Conservation (phyloP, 2,797 vertebrate species). For the Chelon auratus region DNA sequence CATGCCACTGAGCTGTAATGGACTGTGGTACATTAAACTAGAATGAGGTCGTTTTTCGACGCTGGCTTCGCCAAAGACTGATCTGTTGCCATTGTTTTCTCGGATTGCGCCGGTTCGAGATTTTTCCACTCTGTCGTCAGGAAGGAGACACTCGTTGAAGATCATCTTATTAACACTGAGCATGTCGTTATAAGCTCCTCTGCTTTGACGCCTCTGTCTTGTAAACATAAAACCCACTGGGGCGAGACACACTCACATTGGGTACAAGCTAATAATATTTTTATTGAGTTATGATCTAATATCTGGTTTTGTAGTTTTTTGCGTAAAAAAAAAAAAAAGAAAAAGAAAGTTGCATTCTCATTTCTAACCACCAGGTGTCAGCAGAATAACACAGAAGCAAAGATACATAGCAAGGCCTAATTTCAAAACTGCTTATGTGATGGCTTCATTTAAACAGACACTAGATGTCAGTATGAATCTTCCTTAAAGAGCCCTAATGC, state of each 20-base stretch:
- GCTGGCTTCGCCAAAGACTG: conserved; percentile 33
- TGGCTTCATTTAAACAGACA: conserved; percentile 50
- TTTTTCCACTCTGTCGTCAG: conserved; percentile 29
- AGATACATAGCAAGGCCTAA: accelerated
- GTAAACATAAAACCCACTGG: background rate
- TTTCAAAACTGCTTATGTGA: background rate
- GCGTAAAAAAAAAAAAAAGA: background rate
- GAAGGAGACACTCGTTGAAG: conserved; percentile 6
- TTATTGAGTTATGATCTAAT: conserved; percentile 1
- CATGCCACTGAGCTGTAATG: conserved; percentile 66
- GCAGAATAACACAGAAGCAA: conserved; percentile 24
- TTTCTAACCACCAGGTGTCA: conserved; percentile 73
- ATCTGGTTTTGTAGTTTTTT: background rate
- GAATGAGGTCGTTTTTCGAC: conserved; percentile 62
- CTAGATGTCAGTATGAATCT: conserved; percentile 73
- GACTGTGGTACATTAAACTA: conserved; percentile 63
- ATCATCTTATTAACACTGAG: conserved; percentile 13
- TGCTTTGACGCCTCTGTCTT: conserved; percentile 1
- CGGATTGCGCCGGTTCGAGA: conserved; percentile 12
- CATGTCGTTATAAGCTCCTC: conserved; percentile 4
- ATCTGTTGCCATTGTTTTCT: conserved; percentile 61
- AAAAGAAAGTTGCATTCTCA: conserved; percentile 51
- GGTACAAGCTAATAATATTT: background rate
- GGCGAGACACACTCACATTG: background rate
- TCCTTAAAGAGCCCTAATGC: background rate